phyloP scores from a whole-genome alignment of 1,140 invertebrate genomes.

The Drosophila melanogaster region Release_6_plus_ISO1_MT NC_004354.4:20539001-20539500 shows the following conservation, averaged over 20 bases:
- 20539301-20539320: slow-evolving; percentile 31
- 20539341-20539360: background rate
- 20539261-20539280: background rate
- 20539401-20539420: too few relatives aligned
- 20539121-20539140: slow-evolving; percentile 63
- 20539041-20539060: slow-evolving; percentile 55
- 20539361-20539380: slow-evolving; percentile 12
- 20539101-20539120: slow-evolving; percentile 67
- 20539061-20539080: slow-evolving; percentile 31
- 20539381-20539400: background rate
- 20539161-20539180: slow-evolving; percentile 35
- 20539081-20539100: slow-evolving; percentile 79
- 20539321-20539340: slow-evolving; percentile 26
- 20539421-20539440: too few relatives aligned
- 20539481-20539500: too few relatives aligned
- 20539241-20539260: slow-evolving; percentile 25
- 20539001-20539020: slow-evolving; percentile 40
- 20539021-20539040: slow-evolving; percentile 25
- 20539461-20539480: too few relatives aligned
- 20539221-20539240: slow-evolving; percentile 68
- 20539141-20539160: slow-evolving; percentile 54
- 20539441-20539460: background rate
- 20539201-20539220: slow-evolving; percentile 51
- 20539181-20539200: background rate
- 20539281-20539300: slow-evolving; percentile 4